These are phyloP conservation scores for Thermophis baileyi DNA, from an alignment of 2,113 vertebrate species.

Conservation along the genomic window DNA sequence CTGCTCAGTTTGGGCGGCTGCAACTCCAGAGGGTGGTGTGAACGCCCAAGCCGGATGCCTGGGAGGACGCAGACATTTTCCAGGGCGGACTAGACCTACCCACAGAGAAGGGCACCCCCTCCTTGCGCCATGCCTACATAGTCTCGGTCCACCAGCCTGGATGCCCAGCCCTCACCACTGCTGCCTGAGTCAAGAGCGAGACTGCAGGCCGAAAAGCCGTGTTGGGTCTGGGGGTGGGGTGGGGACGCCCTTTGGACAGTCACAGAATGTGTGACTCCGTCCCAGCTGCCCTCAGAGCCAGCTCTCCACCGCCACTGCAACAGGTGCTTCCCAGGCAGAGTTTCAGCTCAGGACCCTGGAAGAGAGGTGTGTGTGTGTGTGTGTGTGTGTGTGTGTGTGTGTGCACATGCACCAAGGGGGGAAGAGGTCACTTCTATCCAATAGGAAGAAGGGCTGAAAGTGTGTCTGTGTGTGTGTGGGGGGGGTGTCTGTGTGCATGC, in stretches of 20 bases:
- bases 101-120: background rate
- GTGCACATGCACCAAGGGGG: background rate
- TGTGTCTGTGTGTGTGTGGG: accelerated
- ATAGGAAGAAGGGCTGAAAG: background rate
- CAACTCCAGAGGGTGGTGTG: background rate
- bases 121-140: background rate
- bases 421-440: background rate
- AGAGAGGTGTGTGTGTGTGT: background rate
- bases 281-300: background rate
- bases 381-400: background rate
- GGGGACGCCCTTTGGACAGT: background rate
- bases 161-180: too few species aligned
- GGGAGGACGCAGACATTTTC: background rate
- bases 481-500: background rate
- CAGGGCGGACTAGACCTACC: background rate
- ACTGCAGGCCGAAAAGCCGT: background rate
- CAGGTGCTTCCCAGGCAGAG: background rate
- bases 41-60: background rate
- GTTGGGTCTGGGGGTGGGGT: too few species aligned
- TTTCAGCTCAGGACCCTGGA: background rate
- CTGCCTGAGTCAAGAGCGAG: too few species aligned
- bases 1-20: background rate
- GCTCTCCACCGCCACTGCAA: too few species aligned
- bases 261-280: background rate
- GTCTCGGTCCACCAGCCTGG: background rate